phyloP scores from a whole-genome alignment of 92 coral and sea anemone genomes.

The Phenganax marumi region DNA sequence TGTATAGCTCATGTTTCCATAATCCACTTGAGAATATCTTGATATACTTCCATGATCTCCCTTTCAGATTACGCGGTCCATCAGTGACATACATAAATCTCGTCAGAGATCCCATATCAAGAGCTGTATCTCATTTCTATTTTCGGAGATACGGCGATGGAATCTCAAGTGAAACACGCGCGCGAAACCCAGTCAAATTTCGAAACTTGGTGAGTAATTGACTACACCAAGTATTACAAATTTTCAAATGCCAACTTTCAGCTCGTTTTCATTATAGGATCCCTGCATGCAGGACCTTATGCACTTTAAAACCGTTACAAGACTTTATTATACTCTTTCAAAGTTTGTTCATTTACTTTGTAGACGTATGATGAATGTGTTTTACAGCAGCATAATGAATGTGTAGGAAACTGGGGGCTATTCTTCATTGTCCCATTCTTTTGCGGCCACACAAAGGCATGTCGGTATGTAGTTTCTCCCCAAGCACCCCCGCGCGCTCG shows the following conservation, averaged over 20 bases:
- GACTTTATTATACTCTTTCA: neutral
- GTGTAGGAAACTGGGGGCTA: constrained; percentile 54
- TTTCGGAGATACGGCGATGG: constrained; percentile 79
- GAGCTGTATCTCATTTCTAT: constrained; percentile 77
- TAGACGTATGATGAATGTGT: constrained; percentile 92
- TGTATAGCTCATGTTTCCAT: neutral
- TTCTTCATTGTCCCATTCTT: constrained; percentile 74
- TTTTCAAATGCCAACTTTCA: neutral
- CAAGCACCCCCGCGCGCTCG: too few relatives aligned
- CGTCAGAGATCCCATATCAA: constrained; percentile 82
- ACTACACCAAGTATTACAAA: neutral
- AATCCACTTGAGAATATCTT: neutral
- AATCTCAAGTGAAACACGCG: constrained; percentile 56
- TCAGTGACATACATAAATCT: constrained; percentile 77
- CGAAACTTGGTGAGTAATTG: constrained; percentile 55
- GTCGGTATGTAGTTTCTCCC: constrained; percentile 53
- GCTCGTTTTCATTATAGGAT: too few relatives aligned
- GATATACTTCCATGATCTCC: neutral
- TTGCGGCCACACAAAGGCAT: constrained; percentile 68
- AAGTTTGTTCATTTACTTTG: too few relatives aligned
- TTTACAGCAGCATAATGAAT: constrained; percentile 54
- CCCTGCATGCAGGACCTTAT: too few relatives aligned
- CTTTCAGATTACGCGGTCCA: constrained; percentile 67
- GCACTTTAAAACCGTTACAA: neutral
- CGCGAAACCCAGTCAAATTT: constrained; percentile 51